Percentiles rank a stretch among this genome's conserved stretches.
Evolutionary conservation across 2,797 vertebrate genomes (phyloP).

Genomic region (Myotis vivesi): DNA sequence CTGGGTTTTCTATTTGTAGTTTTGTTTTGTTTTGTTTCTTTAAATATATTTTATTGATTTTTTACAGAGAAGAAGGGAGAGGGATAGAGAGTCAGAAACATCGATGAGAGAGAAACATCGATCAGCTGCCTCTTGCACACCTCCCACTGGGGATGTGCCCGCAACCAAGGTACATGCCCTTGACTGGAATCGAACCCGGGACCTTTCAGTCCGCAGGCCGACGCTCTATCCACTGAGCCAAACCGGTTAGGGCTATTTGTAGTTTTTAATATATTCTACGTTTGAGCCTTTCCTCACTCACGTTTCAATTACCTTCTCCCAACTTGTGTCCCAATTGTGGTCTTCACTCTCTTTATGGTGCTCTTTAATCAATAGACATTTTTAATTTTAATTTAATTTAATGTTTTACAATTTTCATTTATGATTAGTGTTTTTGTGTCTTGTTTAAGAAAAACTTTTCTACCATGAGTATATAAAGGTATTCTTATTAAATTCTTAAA

Average conservation of each 20-base stretch:
- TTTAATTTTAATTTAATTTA: slow-evolving; percentile 31
- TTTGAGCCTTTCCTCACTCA: slow-evolving; percentile 27
- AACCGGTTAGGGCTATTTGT: too few species aligned
- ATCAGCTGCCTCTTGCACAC: too few species aligned
- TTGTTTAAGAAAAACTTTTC: slow-evolving; percentile 34
- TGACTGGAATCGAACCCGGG: too few species aligned
- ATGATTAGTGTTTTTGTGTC: slow-evolving; percentile 4
- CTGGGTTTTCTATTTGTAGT: background rate
- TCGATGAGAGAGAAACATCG: too few species aligned
- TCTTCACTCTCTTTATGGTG: slow-evolving; percentile 32
- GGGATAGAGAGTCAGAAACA: too few species aligned
- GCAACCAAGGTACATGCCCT: too few species aligned
- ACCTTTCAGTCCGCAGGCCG: too few species aligned
- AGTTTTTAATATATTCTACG: slow-evolving; percentile 37
- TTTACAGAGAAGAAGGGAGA: too few species aligned
- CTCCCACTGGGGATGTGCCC: too few species aligned
- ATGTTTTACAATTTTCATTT: slow-evolving; percentile 38
- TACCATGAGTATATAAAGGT: background rate
- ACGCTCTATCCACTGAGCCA: too few species aligned
- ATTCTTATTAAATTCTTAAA: slow-evolving; percentile 10
- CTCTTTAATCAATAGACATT: slow-evolving; percentile 10
- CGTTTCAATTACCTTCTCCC: slow-evolving; percentile 34
- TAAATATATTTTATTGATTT: too few species aligned
- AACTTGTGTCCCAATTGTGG: slow-evolving; percentile 19
- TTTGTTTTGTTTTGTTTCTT: too few species aligned